Evolutionary conservation across 2,797 vertebrate species (phyloP), one percentile per base, ranked within the genome.

Genomic region (Hapalemur alaotrensis): DNA sequence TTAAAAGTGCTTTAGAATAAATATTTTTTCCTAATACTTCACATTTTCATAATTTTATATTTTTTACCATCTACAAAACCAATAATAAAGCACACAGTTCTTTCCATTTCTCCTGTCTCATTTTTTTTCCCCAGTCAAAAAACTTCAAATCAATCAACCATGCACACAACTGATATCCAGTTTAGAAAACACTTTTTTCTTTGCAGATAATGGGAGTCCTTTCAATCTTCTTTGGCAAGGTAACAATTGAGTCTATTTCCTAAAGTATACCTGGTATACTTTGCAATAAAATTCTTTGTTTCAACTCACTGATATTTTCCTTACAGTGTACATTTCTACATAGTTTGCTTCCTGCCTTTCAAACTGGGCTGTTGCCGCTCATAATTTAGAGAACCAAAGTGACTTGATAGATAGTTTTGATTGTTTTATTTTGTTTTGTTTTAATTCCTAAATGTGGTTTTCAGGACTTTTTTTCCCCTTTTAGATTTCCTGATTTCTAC

Each of bases 181-280:
- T 88, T 96, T 92, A 94, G 67, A 93, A 86, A 92, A 38, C 65
- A 52, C 28, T 38, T 95, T 83, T 57, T 43, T 22, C 73, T 79
- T 90, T 90, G n/a, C 73, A 72, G 69, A 69, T 89, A 91, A 88
- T 78, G 63, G 75, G 75, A 76, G 52, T 50, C n/a, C 43, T 91
- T 84, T 96, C 57, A 80, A 35, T 25, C 35, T 32, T 96, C 57
- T 81, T 96, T 90, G 93, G 46, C 81, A 96, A 91, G 65, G 82
- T 84, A 93, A 81, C 63, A 82, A 83, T 83, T 94, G 91, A 83
- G 79, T 46, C 92, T 65, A 70, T 94, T 94, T 91, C 67, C 65
- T 59, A 89, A 96, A 89, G 75, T 94, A 35, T 70, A 93, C 25
- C 46, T 86, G 59, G 86, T 80, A 23, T 67, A 65, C 3, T 95